These are phyloP conservation scores for Craniophora ligustri DNA, from an alignment of 2,888 invertebrate genomes.

Conservation along the genomic window DNA sequence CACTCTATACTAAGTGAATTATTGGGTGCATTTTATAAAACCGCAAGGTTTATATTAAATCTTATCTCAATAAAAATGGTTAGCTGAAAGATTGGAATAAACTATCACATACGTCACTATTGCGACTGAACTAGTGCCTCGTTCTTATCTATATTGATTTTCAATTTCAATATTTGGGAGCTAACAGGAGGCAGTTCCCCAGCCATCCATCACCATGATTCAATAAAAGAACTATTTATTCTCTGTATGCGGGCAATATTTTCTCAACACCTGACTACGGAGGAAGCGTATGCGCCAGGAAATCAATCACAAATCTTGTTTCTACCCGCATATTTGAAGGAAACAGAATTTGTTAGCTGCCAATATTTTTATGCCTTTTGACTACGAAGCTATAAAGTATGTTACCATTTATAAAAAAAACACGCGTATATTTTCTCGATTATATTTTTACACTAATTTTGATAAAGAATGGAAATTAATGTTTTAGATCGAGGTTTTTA, in stretches of 20 bases:
- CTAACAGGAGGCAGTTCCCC: slow-evolving; percentile 18
- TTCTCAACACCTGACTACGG: slow-evolving; percentile 57
- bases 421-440: too few relatives aligned
- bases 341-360: slow-evolving; percentile 71
- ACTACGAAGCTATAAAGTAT: slow-evolving; percentile 22
- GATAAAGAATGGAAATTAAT: not conserved
- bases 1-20: slow-evolving; percentile 23
- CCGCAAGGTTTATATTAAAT: too few relatives aligned
- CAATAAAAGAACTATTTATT: slow-evolving; percentile 59
- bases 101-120: too few relatives aligned
- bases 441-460: not conserved
- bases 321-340: slow-evolving; percentile 66
- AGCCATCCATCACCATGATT: slow-evolving; percentile 55
- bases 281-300: slow-evolving; percentile 68
- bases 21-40: slow-evolving; percentile 10
- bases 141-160: slow-evolving; percentile 26
- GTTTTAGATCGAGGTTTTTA: not conserved
- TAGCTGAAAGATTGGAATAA: too few relatives aligned
- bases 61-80: too few relatives aligned
- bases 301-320: slow-evolving; percentile 79
- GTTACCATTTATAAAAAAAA: slow-evolving; percentile 26
- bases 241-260: slow-evolving; percentile 48
- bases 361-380: slow-evolving; percentile 57
- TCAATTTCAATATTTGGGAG: slow-evolving; percentile 32
- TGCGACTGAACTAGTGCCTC: not conserved